Percentiles rank a stretch among this genome's conserved stretches.
phyloP scores from a whole-genome alignment of 2,113 vertebrate species.

The Chloropsis cyanopogon region DNA sequence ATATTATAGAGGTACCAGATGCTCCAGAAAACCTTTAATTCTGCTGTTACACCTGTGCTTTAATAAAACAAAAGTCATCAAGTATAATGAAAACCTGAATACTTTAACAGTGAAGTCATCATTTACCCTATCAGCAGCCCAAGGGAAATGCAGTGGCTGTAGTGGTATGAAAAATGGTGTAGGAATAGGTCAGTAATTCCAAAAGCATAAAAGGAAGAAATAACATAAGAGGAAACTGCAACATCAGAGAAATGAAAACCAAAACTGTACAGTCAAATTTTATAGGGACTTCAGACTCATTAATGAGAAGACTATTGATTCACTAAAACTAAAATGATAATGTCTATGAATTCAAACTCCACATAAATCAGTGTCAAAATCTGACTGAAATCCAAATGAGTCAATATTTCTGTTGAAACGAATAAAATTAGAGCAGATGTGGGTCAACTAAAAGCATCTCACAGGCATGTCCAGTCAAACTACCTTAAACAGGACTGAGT shows the following conservation, averaged over 20 bases:
- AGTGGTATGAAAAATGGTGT: background rate
- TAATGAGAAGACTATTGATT: background rate
- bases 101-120: background rate
- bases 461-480: background rate
- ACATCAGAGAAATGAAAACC: background rate
- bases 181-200: background rate
- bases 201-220: background rate
- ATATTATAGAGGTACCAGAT: background rate
- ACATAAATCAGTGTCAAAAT: constrained; percentile 23
- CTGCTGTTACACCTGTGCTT: background rate
- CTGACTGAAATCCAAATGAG: constrained; percentile 20
- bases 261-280: background rate
- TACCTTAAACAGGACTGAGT: background rate
- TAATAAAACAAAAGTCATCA: background rate
- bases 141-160: background rate
- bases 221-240: background rate
- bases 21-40: background rate
- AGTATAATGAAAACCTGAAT: background rate
- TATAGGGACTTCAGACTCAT: background rate
- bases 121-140: background rate
- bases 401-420: constrained; percentile 2
- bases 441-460: constrained; percentile 21
- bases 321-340: background rate
- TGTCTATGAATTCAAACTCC: background rate
- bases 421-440: background rate